Evolutionary conservation across 2,888 invertebrate species (phyloP), one percentile per base, ranked within the genome.

Genomic region (Spodoptera exigua): DNA sequence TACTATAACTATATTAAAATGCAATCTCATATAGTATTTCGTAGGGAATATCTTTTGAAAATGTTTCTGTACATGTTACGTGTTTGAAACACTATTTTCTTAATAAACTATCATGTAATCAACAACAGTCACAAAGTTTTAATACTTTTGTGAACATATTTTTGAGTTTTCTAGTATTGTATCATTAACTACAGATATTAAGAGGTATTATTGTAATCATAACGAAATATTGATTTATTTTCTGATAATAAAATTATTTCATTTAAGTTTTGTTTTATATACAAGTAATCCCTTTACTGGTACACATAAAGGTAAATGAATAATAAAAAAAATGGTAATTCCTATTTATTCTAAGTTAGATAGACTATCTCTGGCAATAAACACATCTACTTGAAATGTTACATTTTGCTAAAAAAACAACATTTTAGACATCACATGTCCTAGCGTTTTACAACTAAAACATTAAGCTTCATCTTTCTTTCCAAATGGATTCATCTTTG

Each of bases 401-500:
- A 88, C 83, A 89, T 75, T 78, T 83, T 78, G 71, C 86, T 88
- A 89, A 82, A 81, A 87, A 89, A 82, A 82, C 80, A 89, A 88
- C 83, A 90, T 85, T 85, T 84, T 70, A 52, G 17, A 80, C 58
- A 41, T 74, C 74, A 69, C 45, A 56, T 49, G 43, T 55, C 36
- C 59, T 27, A 27, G 27, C 4, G 9, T 27, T 9, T 9, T 5
- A 27, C 27, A 27, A 5, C 53, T 45, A 62, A 66, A 76, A 70
- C 68, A 58, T 82, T 93, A 95, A 68, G 95, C 95, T 91, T 95
- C 95, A 63, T 95, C 95, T 86, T 96, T 96, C 82, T 96, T 96
- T 51, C 95, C 95, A 89, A 97, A 97, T 40, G 97, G 97, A 93
- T 97, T 97, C 70, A 97, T 95, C 91, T 96, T 97, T 12, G 96